These are phyloP conservation scores for Danio rerio DNA, from an alignment of 2,113 vertebrate species.

Conservation along the genomic window DNA sequence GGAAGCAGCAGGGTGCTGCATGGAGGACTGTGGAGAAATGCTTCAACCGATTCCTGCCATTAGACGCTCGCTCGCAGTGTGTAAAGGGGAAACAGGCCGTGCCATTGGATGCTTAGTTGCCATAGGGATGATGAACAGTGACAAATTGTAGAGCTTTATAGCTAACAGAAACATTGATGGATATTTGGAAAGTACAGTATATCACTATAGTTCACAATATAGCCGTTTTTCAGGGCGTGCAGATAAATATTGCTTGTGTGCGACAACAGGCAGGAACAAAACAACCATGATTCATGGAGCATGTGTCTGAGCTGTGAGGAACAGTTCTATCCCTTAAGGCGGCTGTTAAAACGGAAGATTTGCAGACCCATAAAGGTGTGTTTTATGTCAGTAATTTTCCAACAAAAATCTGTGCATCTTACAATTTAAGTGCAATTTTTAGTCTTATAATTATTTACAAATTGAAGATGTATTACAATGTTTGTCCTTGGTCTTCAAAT, in stretches of 20 bases:
- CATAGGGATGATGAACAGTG: slow-evolving; percentile 70
- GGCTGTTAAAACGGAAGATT: background rate
- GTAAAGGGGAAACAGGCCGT: slow-evolving; percentile 40
- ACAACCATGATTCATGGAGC: slow-evolving; percentile 9
- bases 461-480: background rate
- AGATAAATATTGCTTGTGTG: slow-evolving; percentile 10
- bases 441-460: too few relatives aligned
- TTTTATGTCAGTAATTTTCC: background rate
- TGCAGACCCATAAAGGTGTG: background rate
- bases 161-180: slow-evolving; percentile 54
- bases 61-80: background rate
- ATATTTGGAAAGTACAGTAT: slow-evolving; percentile 1
- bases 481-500: background rate
- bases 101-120: slow-evolving; percentile 67
- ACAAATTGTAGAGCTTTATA: slow-evolving; percentile 54
- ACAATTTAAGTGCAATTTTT: too few relatives aligned
- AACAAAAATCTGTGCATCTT: background rate
- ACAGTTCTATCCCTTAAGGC: background rate
- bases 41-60: slow-evolving; percentile 55
- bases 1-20: background rate
- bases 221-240: background rate
- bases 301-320: background rate
- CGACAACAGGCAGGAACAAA: background rate
- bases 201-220: background rate
- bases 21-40: slow-evolving; percentile 12